Evolutionary conservation across 2,888 invertebrate genomes (phyloP), one percentile per base, ranked within the genome.

Genomic region (Polydrusus cervinus): DNA sequence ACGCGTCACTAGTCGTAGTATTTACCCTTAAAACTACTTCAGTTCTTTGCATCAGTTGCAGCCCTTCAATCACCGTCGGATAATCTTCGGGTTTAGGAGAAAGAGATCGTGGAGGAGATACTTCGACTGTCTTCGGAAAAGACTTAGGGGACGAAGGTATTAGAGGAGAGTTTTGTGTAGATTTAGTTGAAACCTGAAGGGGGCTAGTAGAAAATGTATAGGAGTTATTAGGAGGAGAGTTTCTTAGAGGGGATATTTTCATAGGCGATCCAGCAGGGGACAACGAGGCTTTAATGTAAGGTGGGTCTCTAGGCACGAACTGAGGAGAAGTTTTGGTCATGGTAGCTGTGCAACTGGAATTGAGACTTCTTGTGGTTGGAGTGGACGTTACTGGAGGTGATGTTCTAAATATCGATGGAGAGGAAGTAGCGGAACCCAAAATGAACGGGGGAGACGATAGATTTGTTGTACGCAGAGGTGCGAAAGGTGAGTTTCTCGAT

Each of bases 11-110:
- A 13, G 91, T 92, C 34, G 89, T 85, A 1, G 91, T 88, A 82
- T 91, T 91, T 1, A 92, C 91, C 79, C 91, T 88, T 20, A 92
- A 85, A 18, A 91, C 88, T 9, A 92, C 88, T 83, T 92, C 92
- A 78, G 91, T 91, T 81, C 92, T 88, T 83, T 92, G 92, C 78
- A 92, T 88, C 78, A 92, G 84, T 75, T 90, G 90, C 55, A 91
- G 84, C 1, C 88, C 88, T 81, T 89, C 89, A 68, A 88, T 85
- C 3, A 88, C 88, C 66, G 84, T 85, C 79, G 86, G 87, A 79
- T 86, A 82, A 81, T 83, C 79, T 76, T 83, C 74, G 76, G 57
- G 64, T 30, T 67, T 73, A 5, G 79, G 76, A 30, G 67, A 75
- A 62, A 78, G 71, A 83, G 78, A 74, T 30, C 78, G 38, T 34